Percentiles rank a stretch among this genome's conserved stretches.
Evolutionary conservation across 92 coral and sea anemone species (phyloP).

Genomic region (Plumapathes pennacea): DNA sequence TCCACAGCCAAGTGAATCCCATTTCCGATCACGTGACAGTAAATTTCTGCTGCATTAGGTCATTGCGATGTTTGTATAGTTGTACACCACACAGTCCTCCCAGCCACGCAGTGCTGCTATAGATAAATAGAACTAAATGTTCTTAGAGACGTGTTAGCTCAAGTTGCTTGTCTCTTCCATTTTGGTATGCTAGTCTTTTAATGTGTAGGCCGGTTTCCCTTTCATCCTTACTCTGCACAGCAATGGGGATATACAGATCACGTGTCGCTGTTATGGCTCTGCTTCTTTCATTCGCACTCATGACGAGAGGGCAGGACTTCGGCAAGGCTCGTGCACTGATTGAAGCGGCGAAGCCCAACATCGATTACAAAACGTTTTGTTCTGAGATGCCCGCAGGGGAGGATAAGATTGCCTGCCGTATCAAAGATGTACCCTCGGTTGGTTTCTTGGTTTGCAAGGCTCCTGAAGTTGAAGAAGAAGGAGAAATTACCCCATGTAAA

Average conservation of each 20-base stretch:
- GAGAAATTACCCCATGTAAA: background rate
- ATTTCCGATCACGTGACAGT: too few species aligned
- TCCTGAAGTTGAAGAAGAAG: constrained; percentile 8
- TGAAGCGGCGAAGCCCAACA: constrained; percentile 28
- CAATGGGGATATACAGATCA: constrained; percentile 14
- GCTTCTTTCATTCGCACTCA: background rate
- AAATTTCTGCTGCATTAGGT: too few species aligned
- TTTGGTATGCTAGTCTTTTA: too few species aligned
- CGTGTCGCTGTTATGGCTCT: constrained; percentile 4
- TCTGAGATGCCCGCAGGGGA: constrained; percentile 12
- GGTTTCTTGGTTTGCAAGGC: constrained; percentile 52
- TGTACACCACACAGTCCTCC: too few species aligned
- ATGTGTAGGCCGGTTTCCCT: too few species aligned
- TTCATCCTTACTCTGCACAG: too few species aligned
- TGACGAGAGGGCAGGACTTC: constrained; percentile 13
- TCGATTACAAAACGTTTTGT: constrained; percentile 36
- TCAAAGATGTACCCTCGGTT: constrained; percentile 36
- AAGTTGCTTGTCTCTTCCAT: too few species aligned
- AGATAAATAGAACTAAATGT: too few species aligned
- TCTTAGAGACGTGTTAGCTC: too few species aligned
- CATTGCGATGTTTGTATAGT: too few species aligned
- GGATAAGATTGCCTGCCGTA: constrained; percentile 56
- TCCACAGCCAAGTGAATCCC: too few species aligned
- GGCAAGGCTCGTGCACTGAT: constrained; percentile 25
- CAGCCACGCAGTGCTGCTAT: too few species aligned